Base-by-base conservation (phyloP, 2,888 invertebrate genomes). In the Allolobophora icterica region DNA sequence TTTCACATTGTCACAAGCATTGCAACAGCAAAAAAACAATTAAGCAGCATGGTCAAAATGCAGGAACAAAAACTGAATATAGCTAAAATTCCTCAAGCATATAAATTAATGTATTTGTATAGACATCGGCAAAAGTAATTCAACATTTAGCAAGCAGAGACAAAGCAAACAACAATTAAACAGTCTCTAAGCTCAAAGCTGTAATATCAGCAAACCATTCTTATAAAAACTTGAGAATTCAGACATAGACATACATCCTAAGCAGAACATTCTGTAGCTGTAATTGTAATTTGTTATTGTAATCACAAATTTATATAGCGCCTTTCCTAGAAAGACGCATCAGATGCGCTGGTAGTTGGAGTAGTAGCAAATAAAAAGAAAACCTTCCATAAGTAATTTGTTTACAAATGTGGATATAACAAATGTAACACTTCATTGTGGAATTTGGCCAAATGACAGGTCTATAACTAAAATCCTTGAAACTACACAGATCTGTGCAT, bases 1-100 rank as follows among this genome's bases (percentile, higher is more conserved):
- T 24, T 52, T n/a, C 71, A 71, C 71, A n/a, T 71, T 71, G 30
- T 71, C 71, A 71, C 30, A 71, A 71, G 71, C n/a, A n/a, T 71
- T 71, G 5, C 30, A 71, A 71, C 0, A 71, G 71, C 71, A 71
- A 21, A n/a, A 58, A 71, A 71, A n/a, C 52, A 52, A 52, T 52
- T 52, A 52, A 21, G 24, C 71, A 71, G 71, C 71, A n/a, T n/a
- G n/a, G n/a, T 71, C 15, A 71, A 71, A 71, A 71, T 71, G 8
- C 71, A 71, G 71, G 71, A 71, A 71, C 71, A 71, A 71, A 58
- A 30, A n/a, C 52, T 52, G 71, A 71, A n/a, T 71, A n/a, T 71
- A n/a, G 1, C 13, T 42, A 42, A 42, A 38, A 42, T 42, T 42
- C 42, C 42, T 42, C 17, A 17, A 42, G 24, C 24, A 52, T 52